Base-by-base conservation (phyloP, 2,797 vertebrate genomes). In the Pogoniulus pusillus region DNA sequence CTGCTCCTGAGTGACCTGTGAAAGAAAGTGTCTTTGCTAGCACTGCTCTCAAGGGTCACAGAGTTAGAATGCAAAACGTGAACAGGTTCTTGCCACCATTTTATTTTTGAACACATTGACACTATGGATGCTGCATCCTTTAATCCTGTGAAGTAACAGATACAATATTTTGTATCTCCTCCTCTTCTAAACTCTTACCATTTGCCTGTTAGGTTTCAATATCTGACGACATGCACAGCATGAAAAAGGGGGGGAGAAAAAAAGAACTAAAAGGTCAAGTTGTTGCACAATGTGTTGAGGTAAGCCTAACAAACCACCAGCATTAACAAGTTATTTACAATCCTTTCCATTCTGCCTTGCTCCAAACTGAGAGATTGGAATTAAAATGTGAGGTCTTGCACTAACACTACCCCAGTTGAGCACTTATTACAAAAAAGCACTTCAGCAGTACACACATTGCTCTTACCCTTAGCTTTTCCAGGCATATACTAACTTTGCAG, bases 121-220 rank as follows among this genome's bases (percentile, higher is more conserved):
- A 90, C 60, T 58, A 82, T 3, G 18, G 90, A 96, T 94, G 93
- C 85, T 93, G 91, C 88, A 95, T 94, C 94, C 87, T 85, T 93
- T 57, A 89, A 80, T 68, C 91, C 79, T 91, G 59, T 14, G 85
- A 93, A 89, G 76, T 84, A 90, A 74, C 65, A 93, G 93, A 96
- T 96, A 96, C 87, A 93, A 32, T 3, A 86, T 39, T 9, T 85
- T 93, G 85, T 93, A 94, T 95, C 94, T 92, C 68, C 75, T 93
- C 82, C 92, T 96, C 60, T 87, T 93, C 93, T 95, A 90, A 96
- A 96, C 97, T 97, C 98, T 99, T 99, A 99, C 98, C 98, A 99
- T 98, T 97, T 99, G 98, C 96, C 98, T 98, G 98, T 98, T 98
- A 98, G 98, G 97, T 98, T 98, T 98, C 97, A 99, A 98, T 97